Percentiles rank a stretch among this genome's conserved stretches.
Evolutionary conservation across 2,113 vertebrate genomes (phyloP).

Genomic region (Hyperoodon ampullatus): DNA sequence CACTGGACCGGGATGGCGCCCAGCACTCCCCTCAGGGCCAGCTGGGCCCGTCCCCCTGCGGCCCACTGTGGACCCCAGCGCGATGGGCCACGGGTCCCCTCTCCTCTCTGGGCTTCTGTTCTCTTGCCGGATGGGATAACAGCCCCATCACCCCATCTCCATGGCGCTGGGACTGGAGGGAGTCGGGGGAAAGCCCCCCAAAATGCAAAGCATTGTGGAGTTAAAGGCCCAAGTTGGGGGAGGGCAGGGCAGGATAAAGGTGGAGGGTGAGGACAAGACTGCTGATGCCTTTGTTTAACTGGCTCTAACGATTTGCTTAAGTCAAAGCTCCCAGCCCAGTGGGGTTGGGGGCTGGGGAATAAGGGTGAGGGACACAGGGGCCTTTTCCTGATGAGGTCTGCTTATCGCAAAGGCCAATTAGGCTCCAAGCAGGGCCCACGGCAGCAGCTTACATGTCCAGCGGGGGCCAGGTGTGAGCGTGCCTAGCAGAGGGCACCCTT

Average conservation of each 20-base stretch:
- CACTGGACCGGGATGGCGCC: rapidly evolving
- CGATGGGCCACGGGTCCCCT: rapidly evolving
- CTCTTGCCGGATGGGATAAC: rapidly evolving
- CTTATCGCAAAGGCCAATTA: not conserved
- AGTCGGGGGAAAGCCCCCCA: not conserved
- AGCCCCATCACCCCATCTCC: not conserved
- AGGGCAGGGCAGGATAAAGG: not conserved
- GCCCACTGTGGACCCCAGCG: rapidly evolving
- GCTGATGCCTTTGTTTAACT: not conserved
- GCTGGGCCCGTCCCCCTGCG: too few species aligned
- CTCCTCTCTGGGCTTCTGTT: not conserved
- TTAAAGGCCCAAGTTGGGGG: not conserved
- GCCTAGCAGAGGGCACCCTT: not conserved
- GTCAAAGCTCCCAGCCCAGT: not conserved
- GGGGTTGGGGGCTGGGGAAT: not conserved
- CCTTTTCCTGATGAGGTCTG: not conserved
- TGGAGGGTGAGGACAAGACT: not conserved
- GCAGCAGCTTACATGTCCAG: not conserved
- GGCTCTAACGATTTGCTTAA: not conserved
- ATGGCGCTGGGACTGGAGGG: not conserved
- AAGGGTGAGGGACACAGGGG: not conserved
- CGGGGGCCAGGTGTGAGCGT: not conserved
- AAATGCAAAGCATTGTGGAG: too few species aligned
- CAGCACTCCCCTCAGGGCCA: rapidly evolving
- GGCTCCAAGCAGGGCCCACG: not conserved